Evolutionary conservation across 2,797 vertebrate species (phyloP), one percentile per base, ranked within the genome.

Genomic region (Gymnothorax javanicus): DNA sequence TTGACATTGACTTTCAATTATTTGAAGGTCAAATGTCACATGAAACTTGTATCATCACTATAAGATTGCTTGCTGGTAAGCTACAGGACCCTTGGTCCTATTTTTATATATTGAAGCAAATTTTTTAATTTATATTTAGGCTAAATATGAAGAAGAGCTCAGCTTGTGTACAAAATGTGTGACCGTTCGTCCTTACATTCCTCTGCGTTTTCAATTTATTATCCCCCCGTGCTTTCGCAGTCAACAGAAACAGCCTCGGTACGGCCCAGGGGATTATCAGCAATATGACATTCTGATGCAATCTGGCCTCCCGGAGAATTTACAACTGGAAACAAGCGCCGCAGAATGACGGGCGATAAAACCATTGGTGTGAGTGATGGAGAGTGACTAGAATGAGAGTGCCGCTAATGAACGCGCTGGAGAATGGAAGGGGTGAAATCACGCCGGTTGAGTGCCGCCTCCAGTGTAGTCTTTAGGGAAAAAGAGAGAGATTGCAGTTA

Each of bases 201-300:
- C 73, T 52, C 73, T 43, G 20, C 43, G 43, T 17, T 50, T 52
- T 7, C 5, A 52, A 77, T 52, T 20, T 77, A 77, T 17, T 43
- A 50, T 77, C 33, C 73, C 33, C 43, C 73, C 8, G 43, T 23
- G 33, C 43, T 17, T 77, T 20, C 4, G 25, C 73, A 7, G 73
- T 77, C 73, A 77, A 77, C 73, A 77, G 33, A 77, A 77, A 77
- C 33, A 4, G 13, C 43, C 33, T 77, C 33, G 2, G 73, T 23
- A 7, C 17, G 4, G 13, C 7, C 43, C 73, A 3, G 33, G 73
- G 73, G 73, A 77, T 77, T 77, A 20, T 50, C 73, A 20, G 73
- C 8, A 77, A 77, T 77, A 77, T 52, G 43, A 77, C 73, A 77
- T 43, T 20, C 15, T 50, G 73, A 77, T 77, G 73, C 73, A 50